Evolutionary conservation across 2,797 vertebrate genomes (phyloP), one percentile per base, ranked within the genome.

Genomic region (Ctenopoma multispine): DNA sequence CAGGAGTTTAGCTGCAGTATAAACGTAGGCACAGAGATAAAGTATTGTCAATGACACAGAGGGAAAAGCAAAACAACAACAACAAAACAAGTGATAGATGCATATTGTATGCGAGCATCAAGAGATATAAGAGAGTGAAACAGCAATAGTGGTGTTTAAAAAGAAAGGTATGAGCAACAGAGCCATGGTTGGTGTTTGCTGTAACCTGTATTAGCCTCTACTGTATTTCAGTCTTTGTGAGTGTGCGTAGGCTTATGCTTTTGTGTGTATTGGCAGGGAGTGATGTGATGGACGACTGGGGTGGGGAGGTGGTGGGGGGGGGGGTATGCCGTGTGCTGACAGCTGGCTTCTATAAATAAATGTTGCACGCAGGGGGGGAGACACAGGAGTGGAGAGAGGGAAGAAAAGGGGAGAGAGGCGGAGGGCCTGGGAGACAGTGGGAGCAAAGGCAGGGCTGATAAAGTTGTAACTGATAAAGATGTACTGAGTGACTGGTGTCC

Each of bases 311-410:
- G 70, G 17, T 34, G 23, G 20, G 60, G n/a, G 36, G 15, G 62
- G 36, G 71, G 74, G 29, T 64, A 63, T 75, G 72, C 72, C 79
- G 60, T 87, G 85, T 79, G 80, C 76, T 83, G 90, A 90, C 90
- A 92, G 87, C 88, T 92, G 92, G 88, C 86, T 86, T 90, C 91
- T 92, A 92, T 88, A 91, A 92, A 94, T 93, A 92, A 89, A 90
- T 82, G 70, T 83, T 20, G 62, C 86, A 85, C 81, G 77, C 75
- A 55, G 82, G 87, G 65, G 83, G 64, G 41, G 69, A 67, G 72
- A 65, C 23, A 14, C 36, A 44, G 23, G 67, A 64, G 54, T 60
- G 70, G 38, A 63, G 51, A 69, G 69, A 57, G 49, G 66, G 36
- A 38, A 34, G 49, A 57, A 66, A 51, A 1, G 41, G 20, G 23